Conservation (phyloP, 2,888 invertebrate genomes). For the Drosophila diplacantha region DNA sequence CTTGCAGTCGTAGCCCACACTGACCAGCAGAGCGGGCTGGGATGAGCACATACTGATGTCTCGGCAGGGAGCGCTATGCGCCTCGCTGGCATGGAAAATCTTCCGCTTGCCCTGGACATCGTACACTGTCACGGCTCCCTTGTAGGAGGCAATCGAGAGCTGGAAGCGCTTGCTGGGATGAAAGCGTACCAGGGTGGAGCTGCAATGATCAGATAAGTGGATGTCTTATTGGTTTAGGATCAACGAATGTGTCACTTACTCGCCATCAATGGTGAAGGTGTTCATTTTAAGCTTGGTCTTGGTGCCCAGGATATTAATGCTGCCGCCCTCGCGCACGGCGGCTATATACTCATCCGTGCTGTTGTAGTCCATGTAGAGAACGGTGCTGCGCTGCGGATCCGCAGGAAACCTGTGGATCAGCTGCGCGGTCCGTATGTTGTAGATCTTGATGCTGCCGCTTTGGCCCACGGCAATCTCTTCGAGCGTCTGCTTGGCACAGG, state of each 20-base stretch:
- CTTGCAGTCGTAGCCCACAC: conserved; percentile 76
- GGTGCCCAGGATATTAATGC: conserved; percentile 74
- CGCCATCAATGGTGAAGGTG: conserved; percentile 69
- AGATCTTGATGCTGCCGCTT: conserved; percentile 72
- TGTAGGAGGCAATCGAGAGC: conserved; percentile 73
- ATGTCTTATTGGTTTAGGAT: no score
- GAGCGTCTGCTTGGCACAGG: conserved; percentile 71
- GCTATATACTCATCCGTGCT: conserved; percentile 76
- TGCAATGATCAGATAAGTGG: conserved; percentile 23
- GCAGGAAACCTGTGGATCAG: conserved; percentile 72
- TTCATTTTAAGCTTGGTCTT: conserved; percentile 75
- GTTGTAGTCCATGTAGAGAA: conserved; percentile 76
- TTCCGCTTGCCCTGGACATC: conserved; percentile 74
- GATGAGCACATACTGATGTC: conserved; percentile 74
- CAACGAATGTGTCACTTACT: conserved; percentile 52
- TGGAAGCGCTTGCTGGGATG: conserved; percentile 76
- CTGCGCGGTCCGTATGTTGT: conserved; percentile 71
- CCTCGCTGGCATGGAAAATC: conserved; percentile 67
- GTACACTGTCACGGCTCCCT: conserved; percentile 73
- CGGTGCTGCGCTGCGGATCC: conserved; percentile 68
- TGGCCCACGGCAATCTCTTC: conserved; percentile 76
- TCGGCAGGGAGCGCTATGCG: conserved; percentile 75
- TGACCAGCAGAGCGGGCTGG: conserved; percentile 72
- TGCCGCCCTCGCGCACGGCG: conserved; percentile 75
- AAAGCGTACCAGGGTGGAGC: conserved; percentile 75